A percentile compares a stretch with the other conserved stretches of the same genome.
Evolutionary conservation across 2,113 vertebrate genomes (phyloP).

Genomic region (Argyrosomus japonicus): DNA sequence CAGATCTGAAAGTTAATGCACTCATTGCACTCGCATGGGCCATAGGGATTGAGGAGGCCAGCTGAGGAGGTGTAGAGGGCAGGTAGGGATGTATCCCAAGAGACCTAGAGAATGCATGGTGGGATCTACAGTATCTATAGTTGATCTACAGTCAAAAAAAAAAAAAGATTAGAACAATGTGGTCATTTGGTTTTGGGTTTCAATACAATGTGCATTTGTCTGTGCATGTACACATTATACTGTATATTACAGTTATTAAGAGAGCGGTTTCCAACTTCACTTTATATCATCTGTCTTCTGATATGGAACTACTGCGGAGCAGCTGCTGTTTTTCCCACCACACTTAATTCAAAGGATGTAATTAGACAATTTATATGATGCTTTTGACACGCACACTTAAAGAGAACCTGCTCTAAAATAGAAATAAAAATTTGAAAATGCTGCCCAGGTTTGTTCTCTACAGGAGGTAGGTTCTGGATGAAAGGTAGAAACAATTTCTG

Average conservation of each 20-base stretch:
- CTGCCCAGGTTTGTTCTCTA: not conserved
- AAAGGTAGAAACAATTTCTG: not conserved
- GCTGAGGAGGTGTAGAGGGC: conserved; percentile 30
- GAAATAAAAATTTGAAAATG: not conserved
- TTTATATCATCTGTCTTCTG: not conserved
- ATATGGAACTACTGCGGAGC: not conserved
- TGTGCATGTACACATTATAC: not conserved
- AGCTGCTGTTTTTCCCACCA: not conserved
- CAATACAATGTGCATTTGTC: not conserved
- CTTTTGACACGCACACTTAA: not conserved
- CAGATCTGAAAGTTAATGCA: not conserved
- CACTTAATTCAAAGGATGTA: not conserved
- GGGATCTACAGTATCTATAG: not conserved
- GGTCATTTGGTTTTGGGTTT: not conserved
- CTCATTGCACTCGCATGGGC: conserved; percentile 8
- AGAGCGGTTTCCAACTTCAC: not conserved
- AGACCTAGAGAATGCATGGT: not conserved
- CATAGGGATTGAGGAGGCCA: not conserved
- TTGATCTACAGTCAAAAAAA: not conserved
- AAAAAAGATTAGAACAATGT: not conserved
- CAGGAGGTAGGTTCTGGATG: not conserved
- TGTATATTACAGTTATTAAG: not conserved
- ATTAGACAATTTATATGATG: not conserved
- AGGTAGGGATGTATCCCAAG: not conserved
- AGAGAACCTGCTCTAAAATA: not conserved